These are phyloP conservation scores for Drosophila pseudotakahashii DNA, from an alignment of 2,888 invertebrate species.

Conservation along the genomic window DNA sequence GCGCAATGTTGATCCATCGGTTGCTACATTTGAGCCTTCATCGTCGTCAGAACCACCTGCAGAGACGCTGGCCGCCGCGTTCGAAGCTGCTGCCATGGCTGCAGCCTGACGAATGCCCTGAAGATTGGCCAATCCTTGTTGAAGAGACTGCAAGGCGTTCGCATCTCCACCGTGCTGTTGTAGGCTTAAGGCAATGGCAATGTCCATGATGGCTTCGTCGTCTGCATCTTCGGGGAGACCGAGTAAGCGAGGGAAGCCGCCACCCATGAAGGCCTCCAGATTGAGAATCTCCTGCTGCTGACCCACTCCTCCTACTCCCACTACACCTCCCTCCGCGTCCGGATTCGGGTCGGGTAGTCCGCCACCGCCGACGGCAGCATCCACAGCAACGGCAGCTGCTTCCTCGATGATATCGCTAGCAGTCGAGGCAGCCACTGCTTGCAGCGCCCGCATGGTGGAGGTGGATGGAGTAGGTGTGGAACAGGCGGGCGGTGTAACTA, in stretches of 20 bases:
- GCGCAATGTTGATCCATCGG: conserved; percentile 95
- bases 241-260: conserved; percentile 90
- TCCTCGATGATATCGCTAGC: conserved; percentile 70
- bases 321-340: conserved; percentile 41
- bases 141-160: conserved; percentile 86
- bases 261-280: conserved; percentile 85
- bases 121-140: conserved; percentile 84
- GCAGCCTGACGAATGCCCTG: conserved; percentile 82
- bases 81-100: conserved; percentile 59
- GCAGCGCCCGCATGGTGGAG: conserved; percentile 60
- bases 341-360: conserved; percentile 59
- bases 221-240: conserved; percentile 97
- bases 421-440: conserved; percentile 69
- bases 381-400: conserved; percentile 64
- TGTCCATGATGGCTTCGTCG: conserved; percentile 98
- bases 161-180: conserved; percentile 90
- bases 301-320: conserved; percentile 40
- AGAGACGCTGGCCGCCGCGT: conserved; percentile 84
- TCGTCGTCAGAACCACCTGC: conserved; percentile 95
- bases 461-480: conserved; percentile 86
- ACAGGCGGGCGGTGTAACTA: conserved; percentile 88
- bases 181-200: conserved; percentile 96
- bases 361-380: conserved; percentile 70
- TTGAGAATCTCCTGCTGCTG: conserved; percentile 83
- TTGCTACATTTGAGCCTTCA: conserved; percentile 97